These are phyloP conservation scores for Piliocolobus tephrosceles DNA, from an alignment of 2,113 vertebrate genomes.

Conservation along the genomic window DNA sequence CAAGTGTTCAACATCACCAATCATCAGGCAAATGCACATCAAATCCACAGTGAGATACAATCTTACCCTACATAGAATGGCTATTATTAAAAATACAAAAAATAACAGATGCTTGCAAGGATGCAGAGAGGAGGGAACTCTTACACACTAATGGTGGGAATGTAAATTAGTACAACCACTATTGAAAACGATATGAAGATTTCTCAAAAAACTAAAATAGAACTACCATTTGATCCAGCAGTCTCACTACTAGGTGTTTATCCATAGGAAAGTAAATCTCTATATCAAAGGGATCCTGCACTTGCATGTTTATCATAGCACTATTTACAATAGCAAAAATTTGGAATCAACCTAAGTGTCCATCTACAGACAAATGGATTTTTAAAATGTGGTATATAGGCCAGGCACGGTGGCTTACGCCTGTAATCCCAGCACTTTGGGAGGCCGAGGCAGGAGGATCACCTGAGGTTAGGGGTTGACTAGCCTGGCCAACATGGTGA, in stretches of 20 bases:
- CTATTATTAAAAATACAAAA: not conserved
- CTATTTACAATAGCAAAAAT: not conserved
- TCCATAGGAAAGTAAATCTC: not conserved
- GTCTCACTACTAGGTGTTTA: not conserved
- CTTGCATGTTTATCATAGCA: not conserved
- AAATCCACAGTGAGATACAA: not conserved
- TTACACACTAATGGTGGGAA: not conserved
- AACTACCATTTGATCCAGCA: not conserved
- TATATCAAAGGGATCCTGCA: not conserved
- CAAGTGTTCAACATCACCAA: not conserved
- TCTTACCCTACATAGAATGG: not conserved
- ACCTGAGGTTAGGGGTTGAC: no score
- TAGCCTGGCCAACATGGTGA: no score
- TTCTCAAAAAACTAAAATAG: not conserved
- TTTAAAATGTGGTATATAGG: no score
- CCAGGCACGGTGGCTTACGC: no score
- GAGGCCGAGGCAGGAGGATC: no score
- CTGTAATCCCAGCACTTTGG: no score
- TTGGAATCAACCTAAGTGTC: not conserved
- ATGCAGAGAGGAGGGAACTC: not conserved
- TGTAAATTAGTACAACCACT: not conserved
- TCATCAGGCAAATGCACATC: not conserved
- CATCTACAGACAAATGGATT: not conserved
- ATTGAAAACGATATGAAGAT: not conserved
- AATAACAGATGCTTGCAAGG: not conserved